Percentiles rank a stretch among this genome's conserved stretches.
phyloP scores from a whole-genome alignment of 2,797 vertebrate species.

The Clarias fuscus region DNA sequence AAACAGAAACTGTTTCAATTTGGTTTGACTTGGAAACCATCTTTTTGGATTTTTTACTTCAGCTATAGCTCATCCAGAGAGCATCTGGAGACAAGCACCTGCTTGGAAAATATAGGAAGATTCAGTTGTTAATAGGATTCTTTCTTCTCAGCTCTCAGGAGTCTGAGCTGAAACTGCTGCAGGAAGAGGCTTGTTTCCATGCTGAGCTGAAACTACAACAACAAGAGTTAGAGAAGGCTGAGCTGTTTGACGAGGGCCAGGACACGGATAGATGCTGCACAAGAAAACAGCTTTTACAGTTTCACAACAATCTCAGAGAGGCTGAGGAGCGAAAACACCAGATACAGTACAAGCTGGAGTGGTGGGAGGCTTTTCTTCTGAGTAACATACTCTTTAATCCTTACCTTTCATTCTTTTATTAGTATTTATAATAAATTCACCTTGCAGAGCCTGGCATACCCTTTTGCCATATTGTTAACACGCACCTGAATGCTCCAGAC shows the following conservation, averaged over 20 bases:
- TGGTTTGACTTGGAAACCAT: background rate
- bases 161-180: constrained; percentile 79
- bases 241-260: constrained; percentile 76
- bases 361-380: constrained; percentile 72
- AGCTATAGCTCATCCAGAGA: background rate
- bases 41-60: too few relatives aligned
- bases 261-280: constrained; percentile 80
- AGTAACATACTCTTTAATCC: background rate
- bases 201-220: constrained; percentile 76
- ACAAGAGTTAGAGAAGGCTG: constrained; percentile 72
- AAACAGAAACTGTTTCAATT: background rate
- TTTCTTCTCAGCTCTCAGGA: constrained; percentile 76
- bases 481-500: too few relatives aligned
- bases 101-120: background rate
- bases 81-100: background rate
- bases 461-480: too few relatives aligned
- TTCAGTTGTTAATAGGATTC: background rate
- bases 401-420: background rate
- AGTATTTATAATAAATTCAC: background rate
- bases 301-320: constrained; percentile 78
- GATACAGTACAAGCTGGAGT: constrained; percentile 76
- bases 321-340: constrained; percentile 78
- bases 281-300: constrained; percentile 83
- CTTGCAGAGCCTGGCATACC: background rate
- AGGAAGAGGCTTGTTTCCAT: constrained; percentile 76